A percentile compares a stretch with the other conserved stretches of the same genome.
These are phyloP conservation scores for Rhinophrynus dorsalis DNA, from an alignment of 2,797 vertebrate species.

Conservation along the genomic window DNA sequence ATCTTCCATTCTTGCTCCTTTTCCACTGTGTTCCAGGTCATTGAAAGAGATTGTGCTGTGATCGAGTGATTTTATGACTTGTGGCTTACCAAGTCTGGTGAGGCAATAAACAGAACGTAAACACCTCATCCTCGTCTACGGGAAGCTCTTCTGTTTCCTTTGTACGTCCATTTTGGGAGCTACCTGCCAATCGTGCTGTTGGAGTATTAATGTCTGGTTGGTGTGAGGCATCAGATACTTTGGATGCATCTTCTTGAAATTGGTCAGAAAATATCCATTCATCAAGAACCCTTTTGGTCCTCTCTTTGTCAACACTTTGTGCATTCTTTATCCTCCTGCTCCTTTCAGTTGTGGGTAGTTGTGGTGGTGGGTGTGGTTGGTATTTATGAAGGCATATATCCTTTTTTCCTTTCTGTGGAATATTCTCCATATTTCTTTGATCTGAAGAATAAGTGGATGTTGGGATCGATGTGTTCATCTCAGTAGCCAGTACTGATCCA, in stretches of 20 bases:
- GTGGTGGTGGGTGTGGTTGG: too few relatives aligned
- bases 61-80: conserved; percentile 56
- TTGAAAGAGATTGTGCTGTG: conserved; percentile 52
- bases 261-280: conserved; percentile 62
- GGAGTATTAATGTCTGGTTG: conserved; percentile 26
- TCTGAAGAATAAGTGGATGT: conserved; percentile 35
- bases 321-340: too few relatives aligned
- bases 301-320: too few relatives aligned
- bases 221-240: conserved; percentile 15
- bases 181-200: conserved; percentile 40
- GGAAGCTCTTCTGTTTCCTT: conserved; percentile 57
- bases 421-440: conserved; percentile 58
- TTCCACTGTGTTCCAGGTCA: conserved; percentile 55
- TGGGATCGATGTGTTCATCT: conserved; percentile 26
- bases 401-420: conserved; percentile 35
- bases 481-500: not conserved
- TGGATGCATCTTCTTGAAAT: conserved; percentile 27
- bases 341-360: too few relatives aligned
- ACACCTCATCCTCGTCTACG: conserved; percentile 69
- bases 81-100: conserved; percentile 70
- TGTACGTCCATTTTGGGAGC: conserved; percentile 36
- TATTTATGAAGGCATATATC: not conserved
- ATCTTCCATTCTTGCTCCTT: conserved; percentile 69
- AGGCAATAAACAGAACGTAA: conserved; percentile 86
- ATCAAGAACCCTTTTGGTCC: too few relatives aligned